Evolutionary conservation across 2,888 invertebrate genomes (phyloP).

Genomic region (Apamea epomidion): DNA sequence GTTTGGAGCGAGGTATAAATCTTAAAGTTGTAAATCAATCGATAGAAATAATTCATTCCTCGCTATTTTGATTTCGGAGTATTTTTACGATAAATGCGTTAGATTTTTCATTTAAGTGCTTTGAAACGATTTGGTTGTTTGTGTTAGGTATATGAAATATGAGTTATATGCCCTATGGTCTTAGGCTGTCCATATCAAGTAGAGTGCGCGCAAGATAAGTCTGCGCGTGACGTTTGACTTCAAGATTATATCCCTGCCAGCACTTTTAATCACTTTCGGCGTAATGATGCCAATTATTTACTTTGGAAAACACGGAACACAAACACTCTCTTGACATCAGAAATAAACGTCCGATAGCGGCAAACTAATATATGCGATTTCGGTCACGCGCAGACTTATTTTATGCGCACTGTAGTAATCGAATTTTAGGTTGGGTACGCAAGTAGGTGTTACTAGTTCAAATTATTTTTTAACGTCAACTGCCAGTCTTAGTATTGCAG

Average conservation of each 20-base stretch:
- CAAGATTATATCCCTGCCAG: too few species aligned
- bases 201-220: too few species aligned
- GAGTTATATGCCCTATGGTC: neutral
- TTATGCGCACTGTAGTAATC: too few species aligned
- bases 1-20: slow-evolving; percentile 58
- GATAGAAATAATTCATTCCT: slow-evolving; percentile 56
- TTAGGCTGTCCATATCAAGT: neutral
- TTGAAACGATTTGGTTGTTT: slow-evolving; percentile 33
- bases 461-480: neutral
- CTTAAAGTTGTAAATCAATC: slow-evolving; percentile 64
- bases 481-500: neutral
- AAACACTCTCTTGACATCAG: too few species aligned
- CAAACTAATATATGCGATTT: too few species aligned
- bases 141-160: neutral
- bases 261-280: too few species aligned
- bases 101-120: slow-evolving; percentile 47
- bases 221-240: too few species aligned
- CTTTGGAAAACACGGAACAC: too few species aligned
- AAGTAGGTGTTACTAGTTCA: neutral
- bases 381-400: too few species aligned
- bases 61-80: slow-evolving; percentile 32
- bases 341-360: too few species aligned
- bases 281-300: too few species aligned
- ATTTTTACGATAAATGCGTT: slow-evolving; percentile 46
- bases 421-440: neutral